Evolutionary conservation across 2,113 vertebrate species (phyloP).

Genomic region (Petrocephalus zakoni): DNA sequence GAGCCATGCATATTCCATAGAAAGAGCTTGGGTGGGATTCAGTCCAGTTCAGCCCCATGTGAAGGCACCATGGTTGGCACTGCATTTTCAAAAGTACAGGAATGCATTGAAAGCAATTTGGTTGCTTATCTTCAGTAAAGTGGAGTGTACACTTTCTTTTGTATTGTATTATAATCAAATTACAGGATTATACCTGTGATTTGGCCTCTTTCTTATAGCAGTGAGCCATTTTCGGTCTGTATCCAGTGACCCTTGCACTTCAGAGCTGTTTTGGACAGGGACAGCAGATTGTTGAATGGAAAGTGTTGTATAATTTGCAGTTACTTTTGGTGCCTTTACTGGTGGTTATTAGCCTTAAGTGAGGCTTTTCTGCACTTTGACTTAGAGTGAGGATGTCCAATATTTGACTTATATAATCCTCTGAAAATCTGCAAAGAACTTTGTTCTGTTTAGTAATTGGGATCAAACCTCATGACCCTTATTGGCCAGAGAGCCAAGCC

Average conservation of each 20-base stretch:
- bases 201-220: not conserved
- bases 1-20: too few relatives aligned
- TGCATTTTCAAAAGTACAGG: not conserved
- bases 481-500: not conserved
- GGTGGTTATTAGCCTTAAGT: not conserved
- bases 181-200: not conserved
- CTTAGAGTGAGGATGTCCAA: not conserved
- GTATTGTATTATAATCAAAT: too few relatives aligned
- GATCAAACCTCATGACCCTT: not conserved
- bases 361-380: not conserved
- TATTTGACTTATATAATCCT: not conserved
- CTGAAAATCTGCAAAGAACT: conserved; percentile 1
- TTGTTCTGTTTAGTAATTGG: not conserved
- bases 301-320: not conserved
- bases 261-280: not conserved
- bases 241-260: not conserved
- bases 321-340: not conserved
- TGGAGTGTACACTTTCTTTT: not conserved
- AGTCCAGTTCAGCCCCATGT: not conserved
- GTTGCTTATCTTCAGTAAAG: not conserved
- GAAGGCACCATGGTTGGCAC: not conserved
- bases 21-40: not conserved
- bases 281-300: not conserved
- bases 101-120: not conserved
- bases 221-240: not conserved